Percentiles rank a stretch among this genome's conserved stretches.
phyloP scores from a whole-genome alignment of 2,113 vertebrate genomes.

The Cynoglossus semilaevis region DNA sequence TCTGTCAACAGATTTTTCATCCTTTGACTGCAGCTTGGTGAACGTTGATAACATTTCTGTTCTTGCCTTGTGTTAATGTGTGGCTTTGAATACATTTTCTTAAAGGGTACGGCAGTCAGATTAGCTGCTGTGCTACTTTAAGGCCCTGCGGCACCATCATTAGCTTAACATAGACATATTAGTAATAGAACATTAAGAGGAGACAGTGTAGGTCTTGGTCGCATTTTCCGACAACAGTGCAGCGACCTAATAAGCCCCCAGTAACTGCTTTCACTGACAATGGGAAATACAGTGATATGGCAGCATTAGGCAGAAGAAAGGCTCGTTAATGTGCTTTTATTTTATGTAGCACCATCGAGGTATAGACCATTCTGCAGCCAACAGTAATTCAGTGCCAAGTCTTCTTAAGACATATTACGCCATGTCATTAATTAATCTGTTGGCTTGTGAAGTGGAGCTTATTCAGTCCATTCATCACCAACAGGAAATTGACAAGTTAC shows the following conservation, averaged over 20 bases:
- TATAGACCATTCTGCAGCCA: conserved; percentile 48
- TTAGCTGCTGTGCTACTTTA: conserved; percentile 39
- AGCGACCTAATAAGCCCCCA: conserved; percentile 27
- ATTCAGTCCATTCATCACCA: conserved; percentile 66
- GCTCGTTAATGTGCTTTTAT: conserved; percentile 27
- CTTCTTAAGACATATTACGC: conserved; percentile 60
- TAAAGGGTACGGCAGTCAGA: conserved; percentile 17
- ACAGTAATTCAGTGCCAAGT: conserved; percentile 56
- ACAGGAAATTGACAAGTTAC: conserved; percentile 61
- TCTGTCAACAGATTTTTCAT: neutral
- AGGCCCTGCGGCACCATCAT: conserved; percentile 38
- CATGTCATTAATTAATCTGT: conserved; percentile 66
- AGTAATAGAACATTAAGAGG: conserved; percentile 30
- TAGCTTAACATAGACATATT: conserved; percentile 33
- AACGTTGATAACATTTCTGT: neutral
- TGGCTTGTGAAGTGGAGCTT: conserved; percentile 55
- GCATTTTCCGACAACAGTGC: conserved; percentile 23
- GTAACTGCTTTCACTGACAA: conserved; percentile 20
- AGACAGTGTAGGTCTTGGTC: conserved; percentile 19
- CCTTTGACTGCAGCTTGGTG: neutral
- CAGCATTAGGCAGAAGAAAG: conserved; percentile 22
- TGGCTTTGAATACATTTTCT: conserved; percentile 35
- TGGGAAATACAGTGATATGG: conserved; percentile 24
- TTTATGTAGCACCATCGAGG: conserved; percentile 32
- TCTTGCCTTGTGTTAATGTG: conserved; percentile 15